Evolutionary conservation across 2,113 vertebrate genomes (phyloP).

Genomic region (Aepyceros melampus): DNA sequence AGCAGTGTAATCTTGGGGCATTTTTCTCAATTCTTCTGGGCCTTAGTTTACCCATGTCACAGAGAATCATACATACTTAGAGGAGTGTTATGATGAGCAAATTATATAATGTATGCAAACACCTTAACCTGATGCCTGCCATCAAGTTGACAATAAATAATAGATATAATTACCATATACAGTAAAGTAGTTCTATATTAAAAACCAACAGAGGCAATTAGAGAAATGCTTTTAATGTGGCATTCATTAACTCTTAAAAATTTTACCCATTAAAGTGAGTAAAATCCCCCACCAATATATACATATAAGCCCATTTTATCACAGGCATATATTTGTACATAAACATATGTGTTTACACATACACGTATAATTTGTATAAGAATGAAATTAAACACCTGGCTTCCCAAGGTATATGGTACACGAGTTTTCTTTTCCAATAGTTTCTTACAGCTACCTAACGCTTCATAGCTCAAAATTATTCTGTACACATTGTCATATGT

Average conservation of each 20-base stretch:
- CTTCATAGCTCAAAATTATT: neutral
- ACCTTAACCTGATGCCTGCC: neutral
- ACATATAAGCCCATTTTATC: neutral
- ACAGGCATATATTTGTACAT: neutral
- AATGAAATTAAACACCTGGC: neutral
- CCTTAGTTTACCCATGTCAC: neutral
- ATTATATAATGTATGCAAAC: neutral
- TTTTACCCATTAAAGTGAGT: neutral
- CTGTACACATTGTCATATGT: neutral
- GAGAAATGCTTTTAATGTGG: neutral
- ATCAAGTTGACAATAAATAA: neutral
- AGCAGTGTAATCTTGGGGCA: neutral
- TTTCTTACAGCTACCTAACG: neutral
- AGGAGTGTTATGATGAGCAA: neutral
- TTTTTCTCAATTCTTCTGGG: neutral
- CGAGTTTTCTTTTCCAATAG: neutral
- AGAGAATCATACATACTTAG: neutral
- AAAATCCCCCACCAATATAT: neutral
- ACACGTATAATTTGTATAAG: neutral
- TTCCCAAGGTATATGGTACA: neutral
- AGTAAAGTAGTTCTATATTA: neutral
- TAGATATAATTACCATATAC: neutral
- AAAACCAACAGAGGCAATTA: neutral
- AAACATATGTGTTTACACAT: neutral
- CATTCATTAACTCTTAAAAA: slow-evolving; percentile 3